Evolutionary conservation across 2,797 vertebrate genomes (phyloP).

Genomic region (Malurus leucopterus): DNA sequence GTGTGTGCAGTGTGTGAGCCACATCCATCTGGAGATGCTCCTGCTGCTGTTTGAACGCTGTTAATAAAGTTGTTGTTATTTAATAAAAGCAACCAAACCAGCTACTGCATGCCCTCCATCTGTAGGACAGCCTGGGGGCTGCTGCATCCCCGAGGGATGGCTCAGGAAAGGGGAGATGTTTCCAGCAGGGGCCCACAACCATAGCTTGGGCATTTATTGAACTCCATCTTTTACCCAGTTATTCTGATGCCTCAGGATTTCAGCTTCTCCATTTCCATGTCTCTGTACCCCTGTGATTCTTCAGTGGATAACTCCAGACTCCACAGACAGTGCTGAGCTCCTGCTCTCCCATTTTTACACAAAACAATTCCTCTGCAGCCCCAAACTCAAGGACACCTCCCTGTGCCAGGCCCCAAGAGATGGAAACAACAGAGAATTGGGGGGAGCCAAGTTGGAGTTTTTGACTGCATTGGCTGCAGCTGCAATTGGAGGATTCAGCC

Average conservation of each 20-base stretch:
- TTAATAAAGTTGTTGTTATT: neutral
- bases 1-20: neutral
- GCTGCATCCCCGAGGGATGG: neutral
- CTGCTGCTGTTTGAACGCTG: neutral
- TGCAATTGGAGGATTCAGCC: too few species aligned
- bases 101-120: neutral
- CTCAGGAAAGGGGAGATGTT: neutral
- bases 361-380: too few species aligned
- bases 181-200: neutral
- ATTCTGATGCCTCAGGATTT: neutral
- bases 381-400: too few species aligned
- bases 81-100: neutral
- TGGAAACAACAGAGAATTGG: too few species aligned
- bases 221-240: neutral
- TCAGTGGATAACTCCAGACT: too few species aligned
- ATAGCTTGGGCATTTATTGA: neutral
- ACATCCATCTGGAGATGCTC: neutral
- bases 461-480: too few species aligned
- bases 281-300: too few species aligned
- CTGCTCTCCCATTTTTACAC: too few species aligned
- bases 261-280: too few species aligned
- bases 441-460: too few species aligned
- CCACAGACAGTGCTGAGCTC: too few species aligned
- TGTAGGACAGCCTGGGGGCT: neutral
- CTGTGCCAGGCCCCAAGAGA: too few species aligned